Conservation (phyloP, 2,888 invertebrate genomes). For the Ptychoptera albimana region DNA sequence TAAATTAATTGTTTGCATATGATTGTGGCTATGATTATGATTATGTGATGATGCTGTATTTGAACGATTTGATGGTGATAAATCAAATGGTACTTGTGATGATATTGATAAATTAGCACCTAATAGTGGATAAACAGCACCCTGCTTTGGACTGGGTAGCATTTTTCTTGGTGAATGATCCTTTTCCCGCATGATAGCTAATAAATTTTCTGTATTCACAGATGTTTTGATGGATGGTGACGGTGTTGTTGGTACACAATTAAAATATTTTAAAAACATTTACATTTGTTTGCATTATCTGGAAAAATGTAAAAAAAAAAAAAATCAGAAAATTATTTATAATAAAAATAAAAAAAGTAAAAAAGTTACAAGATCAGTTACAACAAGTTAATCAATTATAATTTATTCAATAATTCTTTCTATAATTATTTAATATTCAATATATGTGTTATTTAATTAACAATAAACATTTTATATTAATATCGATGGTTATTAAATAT, state of each 20-base stretch:
- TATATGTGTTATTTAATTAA: too few relatives aligned
- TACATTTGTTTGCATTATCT: neutral
- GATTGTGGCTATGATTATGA: constrained; percentile 33
- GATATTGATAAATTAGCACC: constrained; percentile 35
- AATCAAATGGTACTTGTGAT: constrained; percentile 50
- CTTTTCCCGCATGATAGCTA: constrained; percentile 68
- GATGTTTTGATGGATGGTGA: too few relatives aligned
- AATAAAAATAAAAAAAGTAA: too few relatives aligned
- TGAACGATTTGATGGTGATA: constrained; percentile 29
- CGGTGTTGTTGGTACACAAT: neutral
- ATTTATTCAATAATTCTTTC: too few relatives aligned
- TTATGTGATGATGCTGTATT: constrained; percentile 31
- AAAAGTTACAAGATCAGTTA: too few relatives aligned
- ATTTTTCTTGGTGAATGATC: constrained; percentile 84
- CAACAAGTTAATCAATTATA: too few relatives aligned
- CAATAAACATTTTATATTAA: too few relatives aligned
- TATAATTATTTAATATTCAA: too few relatives aligned
- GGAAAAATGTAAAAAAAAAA: neutral
- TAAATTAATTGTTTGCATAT: constrained; percentile 20
- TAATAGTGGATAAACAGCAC: constrained; percentile 52
- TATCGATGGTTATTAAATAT: too few relatives aligned
- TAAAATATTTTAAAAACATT: constrained; percentile 5
- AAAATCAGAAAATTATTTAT: neutral
- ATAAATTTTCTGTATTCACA: constrained; percentile 4
- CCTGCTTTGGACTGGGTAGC: constrained; percentile 59